Percentiles rank a stretch among this genome's conserved stretches.
Conservation (phyloP, 1,140 invertebrate genomes). For the Drosophila nikananu region DNA sequence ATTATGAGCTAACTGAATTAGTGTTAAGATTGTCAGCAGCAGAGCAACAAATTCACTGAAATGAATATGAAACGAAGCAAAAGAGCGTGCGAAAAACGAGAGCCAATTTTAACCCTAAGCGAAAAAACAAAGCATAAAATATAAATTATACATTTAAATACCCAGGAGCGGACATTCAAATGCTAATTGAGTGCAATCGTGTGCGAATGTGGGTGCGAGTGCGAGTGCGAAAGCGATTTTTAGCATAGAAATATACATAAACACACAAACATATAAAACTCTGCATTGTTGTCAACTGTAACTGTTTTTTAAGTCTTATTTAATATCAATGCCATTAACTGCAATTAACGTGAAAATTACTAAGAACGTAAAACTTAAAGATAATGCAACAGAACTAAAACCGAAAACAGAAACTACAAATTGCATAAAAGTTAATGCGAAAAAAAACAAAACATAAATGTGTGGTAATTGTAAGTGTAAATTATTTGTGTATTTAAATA, state of each 20-base stretch:
- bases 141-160: conserved; percentile 53
- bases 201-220: conserved; percentile 4
- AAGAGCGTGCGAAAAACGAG: conserved; percentile 43
- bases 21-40: conserved; percentile 54
- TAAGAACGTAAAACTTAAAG: conserved; percentile 28
- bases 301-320: conserved; percentile 78
- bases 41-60: conserved; percentile 21
- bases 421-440: conserved; percentile 43
- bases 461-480: conserved; percentile 80
- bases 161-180: conserved; percentile 56
- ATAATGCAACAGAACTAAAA: conserved; percentile 39
- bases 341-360: conserved; percentile 58
- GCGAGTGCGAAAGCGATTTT: conserved; percentile 26
- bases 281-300: conserved; percentile 81
- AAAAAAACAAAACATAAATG: conserved; percentile 40
- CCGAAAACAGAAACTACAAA: conserved; percentile 34
- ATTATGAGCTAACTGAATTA: conserved; percentile 70
- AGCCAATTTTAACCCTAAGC: conserved; percentile 74
- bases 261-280: conserved; percentile 43
- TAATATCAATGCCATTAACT: conserved; percentile 77
- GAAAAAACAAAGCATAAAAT: conserved; percentile 38
- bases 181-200: conserved; percentile 62
- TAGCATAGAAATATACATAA: conserved; percentile 44
- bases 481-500: conserved; percentile 82
- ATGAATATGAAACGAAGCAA: conserved; percentile 19